These are phyloP conservation scores for Torymus aiolomorphi DNA, from an alignment of 2,888 invertebrate genomes.

Conservation along the genomic window DNA sequence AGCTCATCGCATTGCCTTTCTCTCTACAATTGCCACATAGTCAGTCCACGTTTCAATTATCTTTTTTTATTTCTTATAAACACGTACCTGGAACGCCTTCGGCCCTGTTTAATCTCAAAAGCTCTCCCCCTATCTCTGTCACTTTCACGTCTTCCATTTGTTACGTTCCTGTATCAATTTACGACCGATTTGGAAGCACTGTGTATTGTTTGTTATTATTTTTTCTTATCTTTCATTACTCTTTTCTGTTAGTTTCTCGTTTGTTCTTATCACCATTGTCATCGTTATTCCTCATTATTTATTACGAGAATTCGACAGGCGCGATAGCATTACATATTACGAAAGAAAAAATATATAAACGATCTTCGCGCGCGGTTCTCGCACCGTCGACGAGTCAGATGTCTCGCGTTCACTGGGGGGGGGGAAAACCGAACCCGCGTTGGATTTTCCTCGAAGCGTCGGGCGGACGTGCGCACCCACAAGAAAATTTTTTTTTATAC, in stretches of 20 bases:
- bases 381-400: slow-evolving; percentile 57
- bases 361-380: slow-evolving; percentile 45
- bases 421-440: slow-evolving; percentile 19
- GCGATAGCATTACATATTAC: slow-evolving; percentile 41
- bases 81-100: slow-evolving; percentile 38
- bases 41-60: slow-evolving; percentile 50
- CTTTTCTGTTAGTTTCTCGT: slow-evolving; percentile 31
- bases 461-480: slow-evolving; percentile 5
- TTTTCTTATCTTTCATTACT: slow-evolving; percentile 21
- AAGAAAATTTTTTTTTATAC: slow-evolving; percentile 1
- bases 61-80: slow-evolving; percentile 38
- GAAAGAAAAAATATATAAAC: slow-evolving; percentile 50
- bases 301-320: slow-evolving; percentile 51
- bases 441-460: slow-evolving; percentile 24
- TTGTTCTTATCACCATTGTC: slow-evolving; percentile 4
- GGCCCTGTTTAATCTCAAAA: slow-evolving; percentile 47
- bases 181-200: slow-evolving; percentile 66
- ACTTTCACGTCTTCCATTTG: slow-evolving; percentile 38
- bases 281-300: slow-evolving; percentile 18
- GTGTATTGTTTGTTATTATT: slow-evolving; percentile 55
- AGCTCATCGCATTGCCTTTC: slow-evolving; percentile 54
- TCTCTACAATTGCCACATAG: slow-evolving; percentile 56
- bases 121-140: slow-evolving; percentile 16
- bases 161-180: slow-evolving; percentile 52
- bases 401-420: slow-evolving; percentile 52